These are phyloP conservation scores for Gobionotothen gibberifrons DNA, from an alignment of 2,797 vertebrate genomes.

Conservation along the genomic window DNA sequence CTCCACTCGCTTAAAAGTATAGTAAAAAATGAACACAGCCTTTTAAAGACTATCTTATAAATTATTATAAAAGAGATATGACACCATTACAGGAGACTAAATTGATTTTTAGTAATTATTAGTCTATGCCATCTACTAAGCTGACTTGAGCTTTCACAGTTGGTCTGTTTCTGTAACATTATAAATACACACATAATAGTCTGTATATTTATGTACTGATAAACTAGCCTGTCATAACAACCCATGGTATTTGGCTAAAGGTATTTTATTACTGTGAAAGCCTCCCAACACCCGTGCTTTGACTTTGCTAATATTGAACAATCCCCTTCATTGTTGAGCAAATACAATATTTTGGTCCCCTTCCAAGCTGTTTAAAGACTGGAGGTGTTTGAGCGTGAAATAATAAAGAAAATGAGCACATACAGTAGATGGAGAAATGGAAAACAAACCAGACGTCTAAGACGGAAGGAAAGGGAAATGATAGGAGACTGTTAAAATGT, in stretches of 20 bases:
- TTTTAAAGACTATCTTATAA: too few species aligned
- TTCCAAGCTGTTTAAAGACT: slow-evolving; percentile 23
- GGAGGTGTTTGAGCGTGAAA: slow-evolving; percentile 35
- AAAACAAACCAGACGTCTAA: slow-evolving; percentile 32
- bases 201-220: slow-evolving; percentile 20
- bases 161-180: slow-evolving; percentile 10
- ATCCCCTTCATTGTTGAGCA: slow-evolving; percentile 34
- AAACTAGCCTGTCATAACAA: slow-evolving; percentile 27
- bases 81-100: too few species aligned
- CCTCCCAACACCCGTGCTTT: background rate
- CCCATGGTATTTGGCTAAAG: background rate
- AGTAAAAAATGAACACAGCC: too few species aligned
- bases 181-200: background rate
- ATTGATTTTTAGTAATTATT: background rate
- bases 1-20: too few species aligned
- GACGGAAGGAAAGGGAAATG: slow-evolving; percentile 46
- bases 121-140: background rate
- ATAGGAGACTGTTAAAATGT: slow-evolving; percentile 31
- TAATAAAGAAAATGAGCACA: slow-evolving; percentile 33
- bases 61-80: too few species aligned
- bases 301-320: slow-evolving; percentile 31
- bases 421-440: slow-evolving; percentile 6
- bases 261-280: background rate
- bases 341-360: slow-evolving; percentile 46
- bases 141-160: slow-evolving; percentile 21